Evolutionary conservation across 2,888 invertebrate genomes (phyloP).

Genomic region (Eilema sororculum): DNA sequence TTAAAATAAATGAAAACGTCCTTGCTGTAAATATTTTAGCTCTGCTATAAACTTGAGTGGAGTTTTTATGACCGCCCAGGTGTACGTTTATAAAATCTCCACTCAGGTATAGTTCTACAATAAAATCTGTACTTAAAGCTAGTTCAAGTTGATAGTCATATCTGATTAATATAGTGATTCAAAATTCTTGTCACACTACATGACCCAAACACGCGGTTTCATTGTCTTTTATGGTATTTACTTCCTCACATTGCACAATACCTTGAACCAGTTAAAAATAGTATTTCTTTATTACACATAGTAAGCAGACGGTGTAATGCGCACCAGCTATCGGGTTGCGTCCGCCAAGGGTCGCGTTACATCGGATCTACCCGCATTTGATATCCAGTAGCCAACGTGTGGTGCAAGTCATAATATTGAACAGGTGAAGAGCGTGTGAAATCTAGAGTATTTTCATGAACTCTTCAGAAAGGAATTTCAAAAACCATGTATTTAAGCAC

Average conservation of each 20-base stretch:
- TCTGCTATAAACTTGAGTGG: too few species aligned
- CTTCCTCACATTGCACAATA: constrained; percentile 11
- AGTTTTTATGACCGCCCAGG: too few species aligned
- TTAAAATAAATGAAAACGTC: too few species aligned
- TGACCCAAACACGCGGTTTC: neutral
- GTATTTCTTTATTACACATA: constrained; percentile 10
- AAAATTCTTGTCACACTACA: neutral
- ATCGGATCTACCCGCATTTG: constrained; percentile 50
- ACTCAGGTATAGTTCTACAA: too few species aligned
- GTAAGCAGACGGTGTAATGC: constrained; percentile 15
- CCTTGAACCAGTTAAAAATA: constrained; percentile 19
- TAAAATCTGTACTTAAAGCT: too few species aligned
- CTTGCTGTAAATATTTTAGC: too few species aligned
- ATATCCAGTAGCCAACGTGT: constrained; percentile 28
- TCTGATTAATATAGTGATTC: too few species aligned
- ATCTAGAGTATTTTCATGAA: too few species aligned
- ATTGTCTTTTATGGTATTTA: constrained; percentile 5
- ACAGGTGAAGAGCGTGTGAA: neutral
- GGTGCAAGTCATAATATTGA: constrained; percentile 21
- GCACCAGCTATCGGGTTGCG: constrained; percentile 49
- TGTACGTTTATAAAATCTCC: too few species aligned
- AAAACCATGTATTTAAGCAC: too few species aligned
- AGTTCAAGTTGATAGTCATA: too few species aligned
- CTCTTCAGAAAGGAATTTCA: too few species aligned
- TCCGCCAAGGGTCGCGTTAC: constrained; percentile 49